Evolutionary conservation across 2,888 invertebrate genomes (phyloP).

Genomic region (Eledona agricola): DNA sequence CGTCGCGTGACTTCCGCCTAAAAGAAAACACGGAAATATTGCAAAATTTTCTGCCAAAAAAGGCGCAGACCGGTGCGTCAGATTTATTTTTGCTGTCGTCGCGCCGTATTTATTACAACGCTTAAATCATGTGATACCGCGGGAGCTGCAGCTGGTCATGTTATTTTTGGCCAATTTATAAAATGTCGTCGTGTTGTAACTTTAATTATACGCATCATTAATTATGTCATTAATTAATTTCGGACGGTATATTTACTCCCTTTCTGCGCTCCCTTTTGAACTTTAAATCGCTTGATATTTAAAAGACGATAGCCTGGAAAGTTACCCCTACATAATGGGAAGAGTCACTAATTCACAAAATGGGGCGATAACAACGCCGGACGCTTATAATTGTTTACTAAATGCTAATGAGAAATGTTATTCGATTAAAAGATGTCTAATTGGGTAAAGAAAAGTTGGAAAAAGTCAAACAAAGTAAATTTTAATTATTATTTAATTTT

Average conservation of each 20-base stretch:
- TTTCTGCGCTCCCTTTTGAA: conserved; percentile 21
- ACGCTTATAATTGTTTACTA: too few relatives aligned
- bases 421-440: conserved; percentile 5
- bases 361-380: conserved; percentile 23
- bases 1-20: too few relatives aligned
- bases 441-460: too few relatives aligned
- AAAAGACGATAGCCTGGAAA: conserved; percentile 29
- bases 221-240: conserved; percentile 42
- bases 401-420: conserved; percentile 8
- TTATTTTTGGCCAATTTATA: conserved; percentile 34
- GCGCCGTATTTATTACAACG: conserved; percentile 11
- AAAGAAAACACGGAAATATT: too few relatives aligned
- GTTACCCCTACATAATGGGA: conserved; percentile 12
- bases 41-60: too few relatives aligned
- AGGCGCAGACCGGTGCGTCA: too few relatives aligned
- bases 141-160: conserved; percentile 19
- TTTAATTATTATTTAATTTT: too few relatives aligned
- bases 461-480: too few relatives aligned
- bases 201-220: conserved; percentile 45
- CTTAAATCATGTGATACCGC: conserved; percentile 20
- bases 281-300: conserved; percentile 35
- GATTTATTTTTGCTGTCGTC: too few relatives aligned
- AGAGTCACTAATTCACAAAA: conserved; percentile 21
- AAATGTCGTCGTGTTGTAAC: conserved; percentile 45
- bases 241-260: conserved; percentile 24